Evolutionary conservation across 2,797 vertebrate genomes (phyloP).

Genomic region (Sylvia borin): DNA sequence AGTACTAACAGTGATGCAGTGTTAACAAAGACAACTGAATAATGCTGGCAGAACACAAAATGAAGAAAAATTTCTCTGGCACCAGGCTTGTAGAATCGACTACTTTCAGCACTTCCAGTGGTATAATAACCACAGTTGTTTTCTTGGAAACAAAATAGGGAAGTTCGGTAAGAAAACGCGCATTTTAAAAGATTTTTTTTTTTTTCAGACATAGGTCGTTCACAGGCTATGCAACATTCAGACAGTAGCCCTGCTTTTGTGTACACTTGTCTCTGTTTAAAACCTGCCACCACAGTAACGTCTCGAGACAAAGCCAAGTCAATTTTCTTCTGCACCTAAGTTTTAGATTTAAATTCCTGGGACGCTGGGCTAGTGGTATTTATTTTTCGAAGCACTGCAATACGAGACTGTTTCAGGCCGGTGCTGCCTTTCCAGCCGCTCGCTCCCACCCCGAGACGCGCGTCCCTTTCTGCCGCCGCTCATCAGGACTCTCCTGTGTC

Average conservation of each 20-base stretch:
- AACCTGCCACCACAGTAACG: neutral
- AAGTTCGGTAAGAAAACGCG: neutral
- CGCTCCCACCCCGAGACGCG: rapidly evolving
- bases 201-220: neutral
- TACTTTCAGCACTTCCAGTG: neutral
- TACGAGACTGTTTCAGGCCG: neutral
- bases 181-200: neutral
- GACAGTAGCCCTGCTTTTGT: neutral
- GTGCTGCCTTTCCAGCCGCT: rapidly evolving
- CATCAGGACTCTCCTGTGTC: rapidly evolving
- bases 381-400: rapidly evolving
- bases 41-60: neutral
- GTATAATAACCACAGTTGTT: neutral
- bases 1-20: too few species aligned
- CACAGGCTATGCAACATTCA: too few species aligned
- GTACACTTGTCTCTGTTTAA: neutral
- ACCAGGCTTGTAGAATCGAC: neutral
- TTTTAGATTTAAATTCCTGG: neutral
- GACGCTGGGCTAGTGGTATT: rapidly evolving
- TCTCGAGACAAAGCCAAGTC: neutral
- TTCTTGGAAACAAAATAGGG: neutral
- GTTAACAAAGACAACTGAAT: neutral
- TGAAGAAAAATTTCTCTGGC: neutral
- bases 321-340: rapidly evolving
- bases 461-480: rapidly evolving